Evolutionary conservation across 2,888 invertebrate genomes (phyloP), one percentile per base, ranked within the genome.

Genomic region (Dynastes hyllus): DNA sequence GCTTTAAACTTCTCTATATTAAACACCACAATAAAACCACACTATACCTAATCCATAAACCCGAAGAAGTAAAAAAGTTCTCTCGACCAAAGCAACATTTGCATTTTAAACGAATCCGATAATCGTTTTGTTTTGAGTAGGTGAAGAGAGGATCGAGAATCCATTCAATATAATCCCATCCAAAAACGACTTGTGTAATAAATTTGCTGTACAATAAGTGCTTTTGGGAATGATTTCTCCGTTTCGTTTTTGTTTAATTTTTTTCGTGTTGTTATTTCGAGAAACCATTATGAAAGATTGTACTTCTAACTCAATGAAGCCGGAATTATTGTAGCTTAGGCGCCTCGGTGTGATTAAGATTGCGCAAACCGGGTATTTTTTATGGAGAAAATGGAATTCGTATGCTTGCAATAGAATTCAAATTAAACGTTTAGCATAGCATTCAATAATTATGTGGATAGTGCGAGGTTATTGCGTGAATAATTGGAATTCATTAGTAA

Each of bases 71-170:
- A n/a, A 66, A 32, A 40, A 16, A 16, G 3, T 16, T 66, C 16
- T n/a, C 40, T 29, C 5, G 4, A 11, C 8, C 53, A 6, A 53
- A 53, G 4, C n/a, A n/a, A 16, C 66, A 66, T 66, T 66, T 66
- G 40, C 37, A 66, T 66, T 66, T 66, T 40, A 66, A 66, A 66
- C 66, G 66, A 16, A 32, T 16, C 11, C 32, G 66, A 66, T 40
- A 66, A 66, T 66, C 32, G 40, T 66, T 66, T 40, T 66, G 66
- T 66, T 66, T 66, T 66, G 66, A 45, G 40, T 66, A 40, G 13
- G 37, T 40, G 13, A 66, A 16, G 66, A 66, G 32, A 37, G 13
- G 53, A 53, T 16, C 6, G 9, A n/a, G 8, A 8, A 45, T 45
- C 45, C 9, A 8, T 11, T 45, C 45, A 45, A 45, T 1, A 45